Evolutionary conservation across 2,797 vertebrate species (phyloP).

Genomic region (Thamnophis elegans): DNA sequence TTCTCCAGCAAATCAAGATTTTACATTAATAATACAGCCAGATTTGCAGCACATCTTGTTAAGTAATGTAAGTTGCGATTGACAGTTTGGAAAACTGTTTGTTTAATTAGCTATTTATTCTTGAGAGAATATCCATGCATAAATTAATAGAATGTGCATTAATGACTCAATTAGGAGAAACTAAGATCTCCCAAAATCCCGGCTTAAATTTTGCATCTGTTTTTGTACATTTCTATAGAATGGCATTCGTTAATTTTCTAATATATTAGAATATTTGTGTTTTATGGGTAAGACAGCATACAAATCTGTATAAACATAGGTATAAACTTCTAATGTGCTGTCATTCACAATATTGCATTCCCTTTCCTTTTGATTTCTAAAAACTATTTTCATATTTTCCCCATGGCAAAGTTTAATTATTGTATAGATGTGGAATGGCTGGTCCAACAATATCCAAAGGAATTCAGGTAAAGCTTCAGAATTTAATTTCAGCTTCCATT

Average conservation of each 20-base stretch:
- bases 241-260: not conserved
- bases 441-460: conserved; percentile 85
- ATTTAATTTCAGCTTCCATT: not conserved
- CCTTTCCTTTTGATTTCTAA: conserved; percentile 20
- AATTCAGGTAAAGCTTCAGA: conserved; percentile 82
- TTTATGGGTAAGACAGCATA: not conserved
- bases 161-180: not conserved
- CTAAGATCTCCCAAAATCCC: not conserved
- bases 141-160: not conserved
- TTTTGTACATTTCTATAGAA: not conserved
- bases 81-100: not conserved
- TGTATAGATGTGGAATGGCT: conserved; percentile 95
- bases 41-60: not conserved
- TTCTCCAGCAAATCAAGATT: not conserved
- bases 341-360: not conserved
- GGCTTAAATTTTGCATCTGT: not conserved
- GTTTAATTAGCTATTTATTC: not conserved
- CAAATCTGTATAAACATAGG: not conserved
- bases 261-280: not conserved
- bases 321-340: not conserved
- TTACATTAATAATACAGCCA: not conserved
- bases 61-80: not conserved
- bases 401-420: conserved; percentile 88
- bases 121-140: not conserved
- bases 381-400: conserved; percentile 40